Evolutionary conservation across 1,140 invertebrate species (phyloP).

Genomic region (Musca domestica): DNA sequence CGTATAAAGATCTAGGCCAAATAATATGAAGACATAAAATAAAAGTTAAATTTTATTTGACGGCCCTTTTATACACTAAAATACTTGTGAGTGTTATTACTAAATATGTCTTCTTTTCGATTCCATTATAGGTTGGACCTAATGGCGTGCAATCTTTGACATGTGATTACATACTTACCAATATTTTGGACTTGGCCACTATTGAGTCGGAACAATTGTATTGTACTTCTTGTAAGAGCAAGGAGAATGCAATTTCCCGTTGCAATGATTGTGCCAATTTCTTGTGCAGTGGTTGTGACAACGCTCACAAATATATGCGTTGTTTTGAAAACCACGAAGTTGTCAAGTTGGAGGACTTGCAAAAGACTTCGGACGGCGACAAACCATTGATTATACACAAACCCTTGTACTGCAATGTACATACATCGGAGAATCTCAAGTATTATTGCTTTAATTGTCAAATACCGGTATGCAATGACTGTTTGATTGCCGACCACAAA

Average conservation of each 20-base stretch:
- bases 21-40: neutral
- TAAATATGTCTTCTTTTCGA: neutral
- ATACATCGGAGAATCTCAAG: slow-evolving; percentile 74
- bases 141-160: slow-evolving; percentile 74
- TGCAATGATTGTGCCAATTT: slow-evolving; percentile 93
- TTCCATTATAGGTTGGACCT: slow-evolving; percentile 58
- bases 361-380: slow-evolving; percentile 67
- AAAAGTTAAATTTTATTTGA: neutral
- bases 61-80: neutral
- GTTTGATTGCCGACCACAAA: slow-evolving; percentile 75
- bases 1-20: neutral
- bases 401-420: slow-evolving; percentile 74
- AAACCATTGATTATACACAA: slow-evolving; percentile 70
- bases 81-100: neutral
- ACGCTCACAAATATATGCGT: slow-evolving; percentile 90
- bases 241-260: slow-evolving; percentile 85
- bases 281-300: slow-evolving; percentile 88
- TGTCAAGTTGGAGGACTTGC: slow-evolving; percentile 81
- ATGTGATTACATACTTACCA: slow-evolving; percentile 79
- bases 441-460: slow-evolving; percentile 82
- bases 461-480: slow-evolving; percentile 80
- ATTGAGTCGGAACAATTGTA: slow-evolving; percentile 73
- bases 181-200: slow-evolving; percentile 80
- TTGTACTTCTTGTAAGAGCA: slow-evolving; percentile 85
- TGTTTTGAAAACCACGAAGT: slow-evolving; percentile 92